Percentiles rank a stretch among this genome's conserved stretches.
Conservation (phyloP, 2,113 vertebrate species). For the Hystrix brachyura region DNA sequence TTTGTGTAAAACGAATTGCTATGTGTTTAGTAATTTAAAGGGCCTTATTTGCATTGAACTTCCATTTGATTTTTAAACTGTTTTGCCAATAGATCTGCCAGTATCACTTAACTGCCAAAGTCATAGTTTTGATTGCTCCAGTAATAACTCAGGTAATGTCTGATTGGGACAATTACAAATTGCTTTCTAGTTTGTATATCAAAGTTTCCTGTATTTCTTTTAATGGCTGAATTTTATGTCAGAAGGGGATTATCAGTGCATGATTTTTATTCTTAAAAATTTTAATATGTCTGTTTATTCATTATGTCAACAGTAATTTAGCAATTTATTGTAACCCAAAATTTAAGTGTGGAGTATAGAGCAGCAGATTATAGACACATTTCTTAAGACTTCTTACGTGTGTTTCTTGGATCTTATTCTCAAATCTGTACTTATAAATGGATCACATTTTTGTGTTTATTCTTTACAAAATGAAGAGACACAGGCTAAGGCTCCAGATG, state of each 20-base stretch:
- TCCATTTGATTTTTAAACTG: background rate
- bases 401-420: background rate
- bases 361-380: background rate
- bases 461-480: conserved; percentile 45
- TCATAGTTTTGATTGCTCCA: background rate
- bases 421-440: background rate
- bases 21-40: background rate
- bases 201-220: background rate
- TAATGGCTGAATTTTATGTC: background rate
- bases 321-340: background rate
- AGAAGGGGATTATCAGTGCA: background rate
- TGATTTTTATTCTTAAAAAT: conserved; percentile 14
- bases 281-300: background rate
- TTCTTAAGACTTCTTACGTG: background rate
- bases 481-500: background rate
- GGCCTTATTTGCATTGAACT: background rate
- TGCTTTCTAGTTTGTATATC: background rate
- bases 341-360: background rate
- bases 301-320: background rate
- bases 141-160: background rate
- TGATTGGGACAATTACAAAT: background rate
- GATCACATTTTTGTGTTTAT: background rate
- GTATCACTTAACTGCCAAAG: background rate
- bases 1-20: background rate
- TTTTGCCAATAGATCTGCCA: conserved; percentile 30